Percentiles rank a stretch among this genome's conserved stretches.
phyloP scores from a whole-genome alignment of 2,797 vertebrate species.

The Urophycis tenuis region DNA sequence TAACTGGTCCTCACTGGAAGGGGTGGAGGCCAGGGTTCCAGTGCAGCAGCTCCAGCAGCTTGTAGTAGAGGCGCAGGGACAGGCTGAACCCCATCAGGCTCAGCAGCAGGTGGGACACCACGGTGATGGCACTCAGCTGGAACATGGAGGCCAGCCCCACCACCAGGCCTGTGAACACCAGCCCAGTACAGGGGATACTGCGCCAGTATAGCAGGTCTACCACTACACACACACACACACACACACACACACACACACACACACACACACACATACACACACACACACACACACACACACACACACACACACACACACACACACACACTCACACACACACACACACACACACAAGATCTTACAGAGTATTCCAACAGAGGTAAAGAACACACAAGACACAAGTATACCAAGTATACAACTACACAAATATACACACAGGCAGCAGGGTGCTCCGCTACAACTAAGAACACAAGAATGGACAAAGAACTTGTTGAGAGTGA shows the following conservation, averaged over 20 bases:
- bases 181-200: conserved; percentile 67
- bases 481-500: too few relatives aligned
- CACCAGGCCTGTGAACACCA: conserved; percentile 79
- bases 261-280: conserved; percentile 16
- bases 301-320: conserved; percentile 19
- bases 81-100: conserved; percentile 76
- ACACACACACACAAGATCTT: conserved; percentile 24
- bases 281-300: conserved; percentile 13
- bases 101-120: conserved; percentile 76
- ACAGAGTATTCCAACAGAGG: too few relatives aligned
- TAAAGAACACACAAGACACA: conserved; percentile 18
- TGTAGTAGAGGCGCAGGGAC: conserved; percentile 76
- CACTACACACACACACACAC: conserved; percentile 60
- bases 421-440: neutral
- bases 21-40: conserved; percentile 73
- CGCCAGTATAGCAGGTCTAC: conserved; percentile 85
- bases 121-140: conserved; percentile 81
- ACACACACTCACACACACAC: conserved; percentile 24
- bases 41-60: conserved; percentile 69
- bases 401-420: conserved; percentile 8
- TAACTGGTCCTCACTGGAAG: conserved; percentile 78
- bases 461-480: too few relatives aligned
- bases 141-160: conserved; percentile 78
- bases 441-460: too few relatives aligned
- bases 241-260: conserved; percentile 34